Conservation (phyloP, 2,113 vertebrate species). For the Hucho hucho region DNA sequence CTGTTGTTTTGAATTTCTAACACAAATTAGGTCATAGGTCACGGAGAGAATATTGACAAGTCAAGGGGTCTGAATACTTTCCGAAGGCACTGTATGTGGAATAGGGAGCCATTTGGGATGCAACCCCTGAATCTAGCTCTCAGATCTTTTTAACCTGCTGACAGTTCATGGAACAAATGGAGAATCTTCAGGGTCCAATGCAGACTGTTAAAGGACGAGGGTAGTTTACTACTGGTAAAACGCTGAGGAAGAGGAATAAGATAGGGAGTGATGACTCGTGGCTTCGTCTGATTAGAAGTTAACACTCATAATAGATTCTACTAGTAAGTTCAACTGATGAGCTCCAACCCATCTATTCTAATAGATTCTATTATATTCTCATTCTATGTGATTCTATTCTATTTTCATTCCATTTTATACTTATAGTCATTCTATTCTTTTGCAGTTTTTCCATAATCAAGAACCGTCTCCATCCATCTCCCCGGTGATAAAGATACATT, state of each 20-base stretch:
- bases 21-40: too few species aligned
- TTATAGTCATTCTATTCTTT: too few species aligned
- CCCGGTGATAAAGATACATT: slow-evolving; percentile 34
- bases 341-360: too few species aligned
- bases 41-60: background rate
- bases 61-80: too few species aligned
- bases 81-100: too few species aligned
- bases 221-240: slow-evolving; percentile 18
- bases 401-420: too few species aligned
- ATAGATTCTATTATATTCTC: too few species aligned
- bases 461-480: background rate
- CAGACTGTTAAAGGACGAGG: slow-evolving; percentile 4
- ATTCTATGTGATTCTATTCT: too few species aligned
- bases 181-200: slow-evolving; percentile 6
- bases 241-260: slow-evolving; percentile 8
- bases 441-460: background rate
- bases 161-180: slow-evolving; percentile 9
- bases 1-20: background rate
- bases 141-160: slow-evolving; percentile 5
- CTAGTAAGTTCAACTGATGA: background rate
- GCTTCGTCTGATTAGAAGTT: background rate
- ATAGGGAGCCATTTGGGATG: too few species aligned
- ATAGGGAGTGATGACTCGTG: slow-evolving; percentile 6
- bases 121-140: background rate
- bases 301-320: background rate